Conservation (phyloP, 2,888 invertebrate genomes). For the Apotomis capreana region DNA sequence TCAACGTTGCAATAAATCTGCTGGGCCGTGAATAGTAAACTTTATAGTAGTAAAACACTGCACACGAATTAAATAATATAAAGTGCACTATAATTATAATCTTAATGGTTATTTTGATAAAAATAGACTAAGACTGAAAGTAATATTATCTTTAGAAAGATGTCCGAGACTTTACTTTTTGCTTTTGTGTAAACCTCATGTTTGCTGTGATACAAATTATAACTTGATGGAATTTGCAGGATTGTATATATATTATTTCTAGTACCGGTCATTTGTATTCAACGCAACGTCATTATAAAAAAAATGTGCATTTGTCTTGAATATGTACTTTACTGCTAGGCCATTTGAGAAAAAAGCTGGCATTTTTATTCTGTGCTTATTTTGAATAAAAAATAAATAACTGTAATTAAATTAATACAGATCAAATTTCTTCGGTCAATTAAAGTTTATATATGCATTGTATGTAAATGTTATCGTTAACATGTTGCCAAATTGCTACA, state of each 20-base stretch:
- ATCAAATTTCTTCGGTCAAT: conserved; percentile 75
- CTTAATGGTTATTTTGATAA: conserved; percentile 63
- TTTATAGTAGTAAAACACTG: conserved; percentile 57
- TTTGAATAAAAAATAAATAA: neutral
- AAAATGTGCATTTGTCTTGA: neutral
- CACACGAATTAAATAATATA: conserved; percentile 70
- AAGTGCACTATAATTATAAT: conserved; percentile 75
- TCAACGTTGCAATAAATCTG: conserved; percentile 49
- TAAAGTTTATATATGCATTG: conserved; percentile 65
- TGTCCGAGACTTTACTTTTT: conserved; percentile 50
- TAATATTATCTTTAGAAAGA: conserved; percentile 60
- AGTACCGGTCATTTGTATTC: neutral
- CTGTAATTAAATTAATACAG: conserved; percentile 14
- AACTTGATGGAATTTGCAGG: conserved; percentile 47
- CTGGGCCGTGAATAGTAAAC: conserved; percentile 59
- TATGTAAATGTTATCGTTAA: conserved; percentile 75
- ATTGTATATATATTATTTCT: conserved; percentile 15
- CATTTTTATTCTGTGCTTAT: neutral
- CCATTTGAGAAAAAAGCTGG: neutral
- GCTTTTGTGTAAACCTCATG: conserved; percentile 68
- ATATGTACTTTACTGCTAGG: neutral
- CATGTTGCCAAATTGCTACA: conserved; percentile 80
- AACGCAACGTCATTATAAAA: neutral
- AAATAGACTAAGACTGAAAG: conserved; percentile 78
- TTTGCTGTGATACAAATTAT: conserved; percentile 70